Evolutionary conservation across 1,140 invertebrate genomes (phyloP).

Genomic region (Leptinotarsa texana): DNA sequence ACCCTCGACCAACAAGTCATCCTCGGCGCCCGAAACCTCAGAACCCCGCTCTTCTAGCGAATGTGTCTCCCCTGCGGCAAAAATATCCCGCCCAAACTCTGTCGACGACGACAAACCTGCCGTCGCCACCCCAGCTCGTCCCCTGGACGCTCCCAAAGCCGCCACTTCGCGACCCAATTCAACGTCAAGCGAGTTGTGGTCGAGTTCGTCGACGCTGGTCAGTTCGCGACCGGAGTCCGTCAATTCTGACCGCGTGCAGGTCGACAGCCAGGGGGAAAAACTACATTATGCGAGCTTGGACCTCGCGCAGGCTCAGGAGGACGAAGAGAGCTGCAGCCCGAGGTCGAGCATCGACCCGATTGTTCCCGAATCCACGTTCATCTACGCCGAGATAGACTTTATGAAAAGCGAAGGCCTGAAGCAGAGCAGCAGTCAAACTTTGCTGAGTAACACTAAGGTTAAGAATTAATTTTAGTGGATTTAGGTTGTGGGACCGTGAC

Average conservation of each 20-base stretch:
- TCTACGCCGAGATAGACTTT: conserved; percentile 76
- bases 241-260: conserved; percentile 55
- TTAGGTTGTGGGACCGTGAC: too few relatives aligned
- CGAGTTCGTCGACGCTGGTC: conserved; percentile 50
- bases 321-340: conserved; percentile 35
- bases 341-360: conserved; percentile 49
- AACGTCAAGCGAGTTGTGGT: conserved; percentile 51
- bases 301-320: conserved; percentile 55
- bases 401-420: conserved; percentile 63
- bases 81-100: conserved; percentile 50
- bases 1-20: conserved; percentile 19
- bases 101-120: conserved; percentile 49
- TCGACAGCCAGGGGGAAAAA: conserved; percentile 52
- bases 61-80: conserved; percentile 50
- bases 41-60: conserved; percentile 34
- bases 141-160: conserved; percentile 47
- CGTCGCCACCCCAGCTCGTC: conserved; percentile 47
- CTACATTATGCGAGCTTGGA: conserved; percentile 72
- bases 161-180: conserved; percentile 48
- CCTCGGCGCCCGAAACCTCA: conserved; percentile 24
- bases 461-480: conserved; percentile 32
- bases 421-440: conserved; percentile 44
- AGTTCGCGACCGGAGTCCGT: conserved; percentile 57
- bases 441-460: conserved; percentile 38
- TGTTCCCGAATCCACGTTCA: conserved; percentile 57